phyloP scores from a whole-genome alignment of 2,797 vertebrate genomes.

The Heterohyrax brucei region DNA sequence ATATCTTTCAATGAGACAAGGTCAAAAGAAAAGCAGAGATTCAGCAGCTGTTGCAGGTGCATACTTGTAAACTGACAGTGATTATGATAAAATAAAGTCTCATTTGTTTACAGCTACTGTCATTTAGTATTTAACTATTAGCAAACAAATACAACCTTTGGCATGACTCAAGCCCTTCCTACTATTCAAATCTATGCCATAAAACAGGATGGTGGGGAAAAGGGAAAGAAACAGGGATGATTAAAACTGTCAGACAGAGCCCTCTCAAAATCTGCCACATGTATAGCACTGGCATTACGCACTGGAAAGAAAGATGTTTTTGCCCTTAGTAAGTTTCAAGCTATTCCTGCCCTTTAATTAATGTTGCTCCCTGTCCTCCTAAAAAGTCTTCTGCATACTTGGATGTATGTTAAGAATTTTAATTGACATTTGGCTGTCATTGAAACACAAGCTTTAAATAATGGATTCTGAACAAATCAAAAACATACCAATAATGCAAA shows the following conservation, averaged over 20 bases:
- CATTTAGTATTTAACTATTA: constrained; percentile 58
- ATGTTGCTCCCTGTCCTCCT: neutral
- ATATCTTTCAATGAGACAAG: constrained; percentile 24
- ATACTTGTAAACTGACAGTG: constrained; percentile 29
- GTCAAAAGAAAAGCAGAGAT: constrained; percentile 6
- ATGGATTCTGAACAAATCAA: constrained; percentile 15
- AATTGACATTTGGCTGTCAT: neutral
- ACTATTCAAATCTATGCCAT: constrained; percentile 9
- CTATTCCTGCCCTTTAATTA: constrained; percentile 46
- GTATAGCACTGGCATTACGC: neutral
- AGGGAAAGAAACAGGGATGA: neutral
- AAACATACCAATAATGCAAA: constrained; percentile 22
- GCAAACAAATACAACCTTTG: constrained; percentile 10
- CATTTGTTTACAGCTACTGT: constrained; percentile 47
- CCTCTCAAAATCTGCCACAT: neutral
- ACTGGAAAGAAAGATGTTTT: constrained; percentile 17
- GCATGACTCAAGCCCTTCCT: neutral
- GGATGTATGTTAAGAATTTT: constrained; percentile 15
- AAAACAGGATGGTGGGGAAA: neutral
- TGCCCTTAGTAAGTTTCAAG: constrained; percentile 18
- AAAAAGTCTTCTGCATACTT: neutral
- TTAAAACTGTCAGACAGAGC: neutral
- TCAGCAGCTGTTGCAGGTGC: neutral
- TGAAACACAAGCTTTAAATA: constrained; percentile 60
- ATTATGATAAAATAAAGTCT: neutral